phyloP scores from a whole-genome alignment of 1,140 invertebrate genomes.

The Propsilocerus akamusi region DNA sequence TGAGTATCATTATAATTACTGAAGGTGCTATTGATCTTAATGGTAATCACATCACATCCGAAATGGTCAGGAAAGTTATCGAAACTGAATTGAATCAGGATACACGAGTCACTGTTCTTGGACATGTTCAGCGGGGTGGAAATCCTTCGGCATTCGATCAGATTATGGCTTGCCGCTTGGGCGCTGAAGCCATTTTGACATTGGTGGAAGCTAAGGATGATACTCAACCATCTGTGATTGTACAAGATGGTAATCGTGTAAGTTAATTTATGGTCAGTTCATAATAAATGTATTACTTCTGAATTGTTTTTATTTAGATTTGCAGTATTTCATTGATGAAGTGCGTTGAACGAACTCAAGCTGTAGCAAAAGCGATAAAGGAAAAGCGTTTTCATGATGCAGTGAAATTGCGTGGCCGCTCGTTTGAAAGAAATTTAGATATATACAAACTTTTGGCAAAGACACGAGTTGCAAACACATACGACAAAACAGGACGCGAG shows the following conservation, averaged over 20 bases:
- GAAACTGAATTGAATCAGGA: constrained; percentile 87
- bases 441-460: constrained; percentile 95
- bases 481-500: constrained; percentile 31
- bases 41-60: constrained; percentile 83
- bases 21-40: constrained; percentile 95
- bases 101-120: constrained; percentile 91
- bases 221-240: constrained; percentile 89
- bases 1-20: constrained; percentile 98
- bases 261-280: no score
- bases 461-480: constrained; percentile 58
- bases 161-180: constrained; percentile 95
- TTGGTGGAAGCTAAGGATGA: constrained; percentile 88
- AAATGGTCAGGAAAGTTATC: constrained; percentile 76
- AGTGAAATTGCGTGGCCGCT: constrained; percentile 82
- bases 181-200: constrained; percentile 96
- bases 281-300: no score
- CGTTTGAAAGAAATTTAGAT: constrained; percentile 85
- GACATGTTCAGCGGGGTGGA: constrained; percentile 91
- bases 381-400: constrained; percentile 87
- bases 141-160: constrained; percentile 97
- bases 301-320: no score
- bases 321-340: constrained; percentile 95
- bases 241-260: constrained; percentile 94
- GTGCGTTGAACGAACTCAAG: constrained; percentile 89
- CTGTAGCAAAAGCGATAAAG: constrained; percentile 73